Evolutionary conservation across 1,140 invertebrate species (phyloP), one percentile per base, ranked within the genome.

Genomic region (Theocolax elegans): DNA sequence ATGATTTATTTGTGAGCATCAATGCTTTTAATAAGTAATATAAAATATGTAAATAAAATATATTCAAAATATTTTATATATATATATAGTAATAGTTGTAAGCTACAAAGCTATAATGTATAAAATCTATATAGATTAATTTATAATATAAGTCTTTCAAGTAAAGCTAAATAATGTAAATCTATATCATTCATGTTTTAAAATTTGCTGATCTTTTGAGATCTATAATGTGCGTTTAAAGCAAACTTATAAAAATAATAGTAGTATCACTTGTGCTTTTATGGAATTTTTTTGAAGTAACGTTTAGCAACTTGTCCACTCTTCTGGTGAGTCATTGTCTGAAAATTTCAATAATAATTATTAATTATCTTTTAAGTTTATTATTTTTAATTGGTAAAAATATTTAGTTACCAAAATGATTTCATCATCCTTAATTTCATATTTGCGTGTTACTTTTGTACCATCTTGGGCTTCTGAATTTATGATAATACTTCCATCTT

Each of bases 381-480:
- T n/a, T n/a, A 58, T 31, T 2, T 8, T 21, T 46, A 17, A 17
- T n/a, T 15, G 17, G 27, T 56, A 58, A 42, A 49, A 60, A 58
- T 53, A 67, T 69, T 44, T 35, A 85, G 87, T 87, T 84, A 90
- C 89, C 77, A 90, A 76, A 72, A 89, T 76, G 74, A 89, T 82
- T 73, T 86, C 85, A 21, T 88, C 86, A 67, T 89, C 87, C 62
- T 77, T 86, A 75, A 90, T 88, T 46, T 87, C 80, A 72, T 89
- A 90, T 65, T 85, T 86, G 56, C 89, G 79, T n/a, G 78, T 79
- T 72, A 86, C 81, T 80, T 87, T 87, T 9, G 79, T 81, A 3
- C 83, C 85, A 67, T 88, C 84, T 63, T 86, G 82, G 19, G 85
- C 85, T 21, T 84, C 78, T 42, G 87, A 89, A 44, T 85, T 76